A percentile compares a stretch with the other conserved stretches of the same genome.
phyloP scores from a whole-genome alignment of 2,113 vertebrate species.

The Gobius niger region DNA sequence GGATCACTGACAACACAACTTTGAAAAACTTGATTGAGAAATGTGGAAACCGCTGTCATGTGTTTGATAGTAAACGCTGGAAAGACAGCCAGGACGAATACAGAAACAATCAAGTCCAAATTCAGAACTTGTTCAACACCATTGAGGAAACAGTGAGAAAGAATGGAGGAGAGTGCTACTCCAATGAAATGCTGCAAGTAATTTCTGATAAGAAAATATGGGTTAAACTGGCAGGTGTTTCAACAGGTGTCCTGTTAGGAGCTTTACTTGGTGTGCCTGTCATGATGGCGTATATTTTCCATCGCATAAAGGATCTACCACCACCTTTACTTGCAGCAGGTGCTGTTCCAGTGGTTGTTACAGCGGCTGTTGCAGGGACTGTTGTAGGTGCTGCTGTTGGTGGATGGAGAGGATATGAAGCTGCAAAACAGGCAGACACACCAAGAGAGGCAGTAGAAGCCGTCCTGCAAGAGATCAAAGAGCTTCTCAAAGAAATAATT shows the following conservation, averaged over 20 bases:
- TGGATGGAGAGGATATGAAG: too few species aligned
- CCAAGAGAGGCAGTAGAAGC: too few species aligned
- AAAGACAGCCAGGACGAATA: background rate
- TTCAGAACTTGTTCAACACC: slow-evolving; percentile 28
- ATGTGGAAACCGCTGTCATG: slow-evolving; percentile 16
- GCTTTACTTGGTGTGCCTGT: background rate
- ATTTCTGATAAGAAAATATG: background rate
- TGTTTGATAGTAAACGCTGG: slow-evolving; percentile 21
- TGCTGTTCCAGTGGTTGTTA: too few species aligned
- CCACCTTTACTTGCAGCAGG: too few species aligned
- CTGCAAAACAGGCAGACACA: too few species aligned
- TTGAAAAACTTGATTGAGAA: slow-evolving; percentile 2
- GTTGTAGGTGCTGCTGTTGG: too few species aligned
- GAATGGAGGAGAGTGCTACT: slow-evolving; percentile 37
- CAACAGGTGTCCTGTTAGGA: background rate
- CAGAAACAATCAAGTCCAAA: slow-evolving; percentile 37
- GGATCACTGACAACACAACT: fast-evolving
- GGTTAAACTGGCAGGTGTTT: too few species aligned
- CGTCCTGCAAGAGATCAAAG: too few species aligned
- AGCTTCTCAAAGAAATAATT: too few species aligned
- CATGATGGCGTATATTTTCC: too few species aligned
- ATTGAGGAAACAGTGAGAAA: slow-evolving; percentile 16
- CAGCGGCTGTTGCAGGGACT: too few species aligned
- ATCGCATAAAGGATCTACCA: too few species aligned
- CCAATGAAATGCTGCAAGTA: slow-evolving; percentile 8